These are phyloP conservation scores for Venusia cambrica DNA, from an alignment of 2,888 invertebrate species.

Conservation along the genomic window DNA sequence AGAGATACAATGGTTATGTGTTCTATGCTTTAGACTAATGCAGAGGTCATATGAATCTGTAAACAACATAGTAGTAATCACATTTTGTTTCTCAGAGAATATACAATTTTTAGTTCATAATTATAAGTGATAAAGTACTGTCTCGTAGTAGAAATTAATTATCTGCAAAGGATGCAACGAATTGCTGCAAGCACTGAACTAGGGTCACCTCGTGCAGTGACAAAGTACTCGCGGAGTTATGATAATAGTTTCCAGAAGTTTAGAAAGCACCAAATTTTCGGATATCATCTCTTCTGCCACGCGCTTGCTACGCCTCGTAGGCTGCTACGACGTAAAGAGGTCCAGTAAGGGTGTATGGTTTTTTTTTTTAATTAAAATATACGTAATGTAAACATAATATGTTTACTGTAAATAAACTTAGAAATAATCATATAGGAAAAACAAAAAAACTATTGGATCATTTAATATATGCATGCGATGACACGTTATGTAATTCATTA, in stretches of 20 bases:
- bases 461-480: too few species aligned
- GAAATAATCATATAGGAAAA: too few species aligned
- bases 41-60: background rate
- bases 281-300: constrained; percentile 48
- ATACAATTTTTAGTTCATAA: constrained; percentile 9
- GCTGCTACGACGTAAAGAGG: constrained; percentile 51
- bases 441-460: too few species aligned
- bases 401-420: too few species aligned
- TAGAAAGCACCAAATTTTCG: constrained; percentile 64
- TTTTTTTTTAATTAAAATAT: too few species aligned
- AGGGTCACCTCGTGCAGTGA: constrained; percentile 51
- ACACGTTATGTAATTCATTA: too few species aligned
- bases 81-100: background rate
- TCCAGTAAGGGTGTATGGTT: constrained; percentile 59
- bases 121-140: constrained; percentile 24
- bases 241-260: constrained; percentile 74
- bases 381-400: too few species aligned
- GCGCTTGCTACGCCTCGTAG: constrained; percentile 45
- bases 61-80: too few species aligned
- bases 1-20: too few species aligned
- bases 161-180: constrained; percentile 49
- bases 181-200: constrained; percentile 46
- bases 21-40: constrained; percentile 2
- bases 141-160: constrained; percentile 45
- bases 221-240: constrained; percentile 72